These are phyloP conservation scores for Philhelius pedissequus DNA, from an alignment of 2,888 invertebrate species.

Conservation along the genomic window DNA sequence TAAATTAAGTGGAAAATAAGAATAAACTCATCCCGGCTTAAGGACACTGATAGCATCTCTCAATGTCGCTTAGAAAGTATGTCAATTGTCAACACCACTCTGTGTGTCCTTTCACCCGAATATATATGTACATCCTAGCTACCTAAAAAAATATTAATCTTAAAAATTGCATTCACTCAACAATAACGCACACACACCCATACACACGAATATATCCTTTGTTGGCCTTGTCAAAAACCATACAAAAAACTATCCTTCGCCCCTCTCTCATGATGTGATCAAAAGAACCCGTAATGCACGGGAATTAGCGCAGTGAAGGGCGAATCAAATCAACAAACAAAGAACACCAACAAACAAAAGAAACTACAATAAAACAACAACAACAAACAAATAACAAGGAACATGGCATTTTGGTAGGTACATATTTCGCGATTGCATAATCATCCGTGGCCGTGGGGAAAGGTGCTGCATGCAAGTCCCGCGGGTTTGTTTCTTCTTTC, in stretches of 20 bases:
- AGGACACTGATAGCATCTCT: constrained; percentile 47
- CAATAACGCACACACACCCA: constrained; percentile 18
- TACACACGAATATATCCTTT: constrained; percentile 4
- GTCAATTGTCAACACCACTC: constrained; percentile 41
- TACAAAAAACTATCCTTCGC: constrained; percentile 2
- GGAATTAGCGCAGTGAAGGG: constrained; percentile 65
- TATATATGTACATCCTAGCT: not conserved
- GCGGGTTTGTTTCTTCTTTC: constrained; percentile 39
- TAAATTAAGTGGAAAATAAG: not conserved
- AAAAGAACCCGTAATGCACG: constrained; percentile 57
- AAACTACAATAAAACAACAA: not conserved
- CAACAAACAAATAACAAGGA: not conserved
- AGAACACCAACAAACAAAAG: constrained; percentile 57
- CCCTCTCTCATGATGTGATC: constrained; percentile 24
- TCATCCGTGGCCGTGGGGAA: constrained; percentile 39
- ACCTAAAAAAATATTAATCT: constrained; percentile 24
- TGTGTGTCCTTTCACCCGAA: constrained; percentile 5
- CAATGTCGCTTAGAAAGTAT: constrained; percentile 29
- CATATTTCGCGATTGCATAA: constrained; percentile 63
- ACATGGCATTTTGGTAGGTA: constrained; percentile 30
- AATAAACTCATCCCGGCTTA: constrained; percentile 8
- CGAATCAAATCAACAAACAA: constrained; percentile 67
- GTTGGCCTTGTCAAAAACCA: constrained; percentile 22
- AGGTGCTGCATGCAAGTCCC: constrained; percentile 58
- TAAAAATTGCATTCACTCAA: constrained; percentile 40